Conservation (phyloP, 2,797 vertebrate species). For the Mycteria americana region DNA sequence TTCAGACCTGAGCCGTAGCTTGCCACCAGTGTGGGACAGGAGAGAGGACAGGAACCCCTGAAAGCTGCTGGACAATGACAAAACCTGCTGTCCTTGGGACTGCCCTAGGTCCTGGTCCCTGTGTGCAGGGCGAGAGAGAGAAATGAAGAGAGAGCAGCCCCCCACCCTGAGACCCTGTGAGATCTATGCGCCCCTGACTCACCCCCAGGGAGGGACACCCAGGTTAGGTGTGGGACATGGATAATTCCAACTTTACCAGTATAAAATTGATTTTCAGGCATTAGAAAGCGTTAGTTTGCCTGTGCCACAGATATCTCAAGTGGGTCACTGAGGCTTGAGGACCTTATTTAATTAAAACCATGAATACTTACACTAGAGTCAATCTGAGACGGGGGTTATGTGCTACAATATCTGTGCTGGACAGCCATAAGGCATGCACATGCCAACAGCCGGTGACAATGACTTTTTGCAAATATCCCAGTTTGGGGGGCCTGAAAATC, state of each 20-base stretch:
- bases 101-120: neutral
- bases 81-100: rapidly evolving
- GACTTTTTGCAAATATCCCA: neutral
- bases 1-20: neutral
- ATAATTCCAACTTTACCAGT: neutral
- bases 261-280: neutral
- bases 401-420: neutral
- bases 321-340: no score
- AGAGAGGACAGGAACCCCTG: neutral
- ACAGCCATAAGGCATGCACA: neutral
- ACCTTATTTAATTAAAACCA: neutral
- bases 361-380: neutral
- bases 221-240: no score
- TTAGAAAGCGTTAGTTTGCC: neutral
- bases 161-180: neutral
- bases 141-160: neutral
- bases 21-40: neutral
- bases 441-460: neutral
- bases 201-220: neutral
- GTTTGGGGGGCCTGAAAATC: neutral
- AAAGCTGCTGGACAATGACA: no score
- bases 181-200: neutral
- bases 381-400: no score
- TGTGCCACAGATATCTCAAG: neutral
- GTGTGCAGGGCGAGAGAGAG: neutral